Evolutionary conservation across 2,888 invertebrate genomes (phyloP), one percentile per base, ranked within the genome.

Genomic region (Proisotoma minuta): DNA sequence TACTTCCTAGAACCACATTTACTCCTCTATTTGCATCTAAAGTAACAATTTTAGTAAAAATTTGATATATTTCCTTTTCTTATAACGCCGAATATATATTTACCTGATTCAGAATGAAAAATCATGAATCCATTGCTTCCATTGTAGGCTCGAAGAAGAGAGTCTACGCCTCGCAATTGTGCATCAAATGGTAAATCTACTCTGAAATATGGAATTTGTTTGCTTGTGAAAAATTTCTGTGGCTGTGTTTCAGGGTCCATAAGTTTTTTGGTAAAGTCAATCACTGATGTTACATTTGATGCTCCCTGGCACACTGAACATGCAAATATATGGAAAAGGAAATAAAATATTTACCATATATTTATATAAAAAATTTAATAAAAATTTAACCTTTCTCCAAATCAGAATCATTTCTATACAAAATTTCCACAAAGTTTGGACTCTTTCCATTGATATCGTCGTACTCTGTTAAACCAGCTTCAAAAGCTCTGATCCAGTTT

Each of bases 251-350:
- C 65, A 15, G 65, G 65, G 28, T 72, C 65, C 8, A 65, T 65
- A n/a, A 67, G 56, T 20, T 62, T 65, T 23, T 66, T 63, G 0
- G 86, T 85, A 18, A 86, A 75, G 76, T 88, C 88, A 23, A 88
- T 73, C 22, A 87, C 78, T n/a, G 83, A 75, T 24, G 83, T 82
- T 0, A 81, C 81, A 68, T 78, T 77, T 10, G 80, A 80, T 1
- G 84, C 60, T 0, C 78, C 77, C 23, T 81, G 78, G 73, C 85
- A 86, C 23, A 84, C 85, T 86, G 76, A n/a, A 51, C 15, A 34
- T 10, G 34, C 27, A 28, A n/a, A n/a, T n/a, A n/a, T n/a, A n/a
- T n/a, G n/a, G n/a, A n/a, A n/a, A n/a, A n/a, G n/a, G n/a, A n/a
- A n/a, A n/a, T 56, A 22, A 29, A 24, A 20, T 5, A n/a, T 22